Base-by-base conservation (phyloP, 2,113 vertebrate species). In the Propithecus coquereli region DNA sequence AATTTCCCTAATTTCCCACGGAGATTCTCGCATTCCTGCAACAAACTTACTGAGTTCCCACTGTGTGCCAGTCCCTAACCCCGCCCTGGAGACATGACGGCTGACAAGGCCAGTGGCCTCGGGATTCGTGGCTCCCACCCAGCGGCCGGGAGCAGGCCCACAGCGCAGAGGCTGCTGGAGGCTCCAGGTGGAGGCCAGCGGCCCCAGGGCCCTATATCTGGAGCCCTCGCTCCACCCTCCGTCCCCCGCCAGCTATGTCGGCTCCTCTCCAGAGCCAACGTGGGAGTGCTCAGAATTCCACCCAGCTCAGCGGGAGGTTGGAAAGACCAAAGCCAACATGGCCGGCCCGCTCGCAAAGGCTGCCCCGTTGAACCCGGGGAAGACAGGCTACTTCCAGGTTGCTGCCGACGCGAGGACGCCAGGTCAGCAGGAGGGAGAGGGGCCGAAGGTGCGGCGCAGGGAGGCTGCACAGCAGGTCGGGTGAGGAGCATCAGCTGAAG, bases 351-450 rank as follows among this genome's bases (percentile, higher is more conserved):
- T 47, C 88, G 91, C 87, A 91, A 88, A 11, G 71, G 52, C 94
- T 94, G 76, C 76, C 94, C 93, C 37, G 52, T 52, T 76, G 80
- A 74, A n/a, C 94, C 93, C 85, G 94, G 63, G 87, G 87, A 97
- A 92, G 77, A 92, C 0, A 0, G 65, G 66, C 59, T 93, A 37
- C 92, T 94, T 94, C 89, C 89, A 81, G 83, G 93, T 80, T 87
- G 86, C 88, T 57, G 32, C n/a, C 83, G 80, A 32, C 65, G 93
- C 86, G 43, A 40, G 52, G 83, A 83, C 0, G 9, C 74, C 90
- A 94, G 12, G 82, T 79, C 59, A 43, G 87, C 79, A 65, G 90
- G 94, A 90, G 86, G 52, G 16, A 66, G 14, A 23, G 63, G 63
- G 65, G 66, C 27, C 34, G 71, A 71, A 30, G 1, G 9, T 61